Evolutionary conservation across 2,113 vertebrate genomes (phyloP).

Genomic region (Zootoca vivipara): DNA sequence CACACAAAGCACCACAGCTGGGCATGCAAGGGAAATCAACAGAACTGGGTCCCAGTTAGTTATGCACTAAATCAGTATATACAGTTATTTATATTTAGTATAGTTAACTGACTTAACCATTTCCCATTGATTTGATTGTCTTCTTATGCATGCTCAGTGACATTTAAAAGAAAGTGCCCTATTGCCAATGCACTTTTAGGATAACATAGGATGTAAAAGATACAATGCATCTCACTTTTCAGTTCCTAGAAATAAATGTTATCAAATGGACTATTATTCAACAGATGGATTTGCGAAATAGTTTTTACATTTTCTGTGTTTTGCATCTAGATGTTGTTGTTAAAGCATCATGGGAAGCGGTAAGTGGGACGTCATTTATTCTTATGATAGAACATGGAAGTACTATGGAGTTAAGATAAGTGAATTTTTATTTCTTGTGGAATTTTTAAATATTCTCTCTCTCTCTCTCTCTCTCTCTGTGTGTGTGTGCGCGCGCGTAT

Average conservation of each 20-base stretch:
- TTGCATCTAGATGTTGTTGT: not conserved
- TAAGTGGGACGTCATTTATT: not conserved
- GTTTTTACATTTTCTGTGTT: not conserved
- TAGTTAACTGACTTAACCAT: not conserved
- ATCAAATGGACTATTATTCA: not conserved
- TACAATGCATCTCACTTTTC: not conserved
- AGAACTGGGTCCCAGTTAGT: not conserved
- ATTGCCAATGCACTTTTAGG: not conserved
- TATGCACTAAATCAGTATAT: not conserved
- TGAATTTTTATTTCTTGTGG: too few relatives aligned
- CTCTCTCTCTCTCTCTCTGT: too few relatives aligned
- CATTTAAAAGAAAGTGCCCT: not conserved
- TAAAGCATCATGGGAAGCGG: accelerated
- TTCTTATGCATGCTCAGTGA: not conserved
- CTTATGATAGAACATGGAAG: not conserved
- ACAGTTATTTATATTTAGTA: not conserved
- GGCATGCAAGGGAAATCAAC: not conserved
- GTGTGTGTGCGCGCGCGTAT: too few relatives aligned
- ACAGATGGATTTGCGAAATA: not conserved
- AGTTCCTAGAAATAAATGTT: not conserved
- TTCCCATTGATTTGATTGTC: not conserved
- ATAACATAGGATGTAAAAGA: not conserved
- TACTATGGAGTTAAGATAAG: too few relatives aligned
- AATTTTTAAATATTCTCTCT: too few relatives aligned
- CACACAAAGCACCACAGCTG: not conserved